Percentiles rank a stretch among this genome's conserved stretches.
Evolutionary conservation across 2,797 vertebrate species (phyloP).

Genomic region (Danio jaintianensis): DNA sequence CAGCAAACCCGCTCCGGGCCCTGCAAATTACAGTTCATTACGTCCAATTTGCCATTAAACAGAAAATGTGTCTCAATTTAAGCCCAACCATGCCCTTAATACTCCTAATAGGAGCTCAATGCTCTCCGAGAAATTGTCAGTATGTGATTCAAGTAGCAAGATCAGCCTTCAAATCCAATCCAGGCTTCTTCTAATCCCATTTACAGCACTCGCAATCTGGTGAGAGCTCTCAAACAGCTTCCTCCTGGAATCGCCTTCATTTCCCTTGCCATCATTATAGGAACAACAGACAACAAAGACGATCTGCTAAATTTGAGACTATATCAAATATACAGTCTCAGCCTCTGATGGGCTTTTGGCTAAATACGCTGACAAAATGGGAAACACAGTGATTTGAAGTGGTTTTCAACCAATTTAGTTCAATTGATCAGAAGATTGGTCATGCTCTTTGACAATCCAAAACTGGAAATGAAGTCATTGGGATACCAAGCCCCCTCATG

Average conservation of each 20-base stretch:
- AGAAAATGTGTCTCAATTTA: conserved; percentile 51
- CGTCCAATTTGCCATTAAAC: conserved; percentile 51
- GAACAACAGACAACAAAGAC: conserved; percentile 16
- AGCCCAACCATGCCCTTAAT: conserved; percentile 16
- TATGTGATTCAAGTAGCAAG: conserved; percentile 21
- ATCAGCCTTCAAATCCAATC: conserved; percentile 29
- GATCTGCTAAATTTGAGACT: background rate
- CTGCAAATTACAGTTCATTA: conserved; percentile 51
- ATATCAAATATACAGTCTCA: conserved; percentile 10
- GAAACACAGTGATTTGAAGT: too few species aligned
- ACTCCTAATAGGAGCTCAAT: conserved; percentile 26
- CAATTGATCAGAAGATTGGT: too few species aligned
- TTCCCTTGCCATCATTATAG: conserved; percentile 3
- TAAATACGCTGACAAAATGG: too few species aligned
- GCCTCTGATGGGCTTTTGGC: too few species aligned
- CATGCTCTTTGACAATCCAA: too few species aligned
- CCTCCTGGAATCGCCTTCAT: conserved; percentile 1
- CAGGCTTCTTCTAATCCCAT: conserved; percentile 23
- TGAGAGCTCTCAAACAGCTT: conserved; percentile 17
- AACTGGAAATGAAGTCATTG: too few species aligned
- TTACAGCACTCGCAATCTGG: conserved; percentile 20
- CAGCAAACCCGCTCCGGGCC: conserved; percentile 47
- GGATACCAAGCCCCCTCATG: too few species aligned
- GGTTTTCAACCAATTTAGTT: too few species aligned
- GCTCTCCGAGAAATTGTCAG: background rate